phyloP scores from a whole-genome alignment of 2,888 invertebrate genomes.

The Rhopalosiphum nymphaeae region DNA sequence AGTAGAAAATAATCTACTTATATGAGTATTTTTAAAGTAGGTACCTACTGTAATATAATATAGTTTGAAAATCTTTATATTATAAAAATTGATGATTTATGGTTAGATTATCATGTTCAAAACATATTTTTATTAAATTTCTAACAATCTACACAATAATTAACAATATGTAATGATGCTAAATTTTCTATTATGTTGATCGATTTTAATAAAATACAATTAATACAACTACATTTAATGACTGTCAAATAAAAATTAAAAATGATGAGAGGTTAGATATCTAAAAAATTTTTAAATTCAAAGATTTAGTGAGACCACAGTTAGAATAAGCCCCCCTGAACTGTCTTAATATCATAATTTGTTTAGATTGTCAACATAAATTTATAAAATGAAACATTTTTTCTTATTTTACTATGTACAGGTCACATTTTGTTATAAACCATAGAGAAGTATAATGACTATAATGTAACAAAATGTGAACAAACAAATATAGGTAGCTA shows the following conservation, averaged over 20 bases:
- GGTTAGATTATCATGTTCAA: neutral
- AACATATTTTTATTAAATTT: neutral
- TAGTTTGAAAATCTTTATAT: neutral
- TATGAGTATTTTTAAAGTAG: neutral
- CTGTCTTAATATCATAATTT: neutral
- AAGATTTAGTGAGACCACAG: neutral
- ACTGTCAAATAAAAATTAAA: neutral
- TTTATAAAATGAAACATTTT: neutral
- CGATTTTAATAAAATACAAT: neutral
- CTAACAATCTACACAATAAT: neutral
- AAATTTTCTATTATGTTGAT: neutral
- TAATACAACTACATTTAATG: neutral
- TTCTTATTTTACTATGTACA: neutral
- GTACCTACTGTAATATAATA: neutral
- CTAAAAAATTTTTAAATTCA: neutral
- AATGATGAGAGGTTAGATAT: neutral
- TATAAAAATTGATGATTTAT: neutral
- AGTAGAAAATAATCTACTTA: slow-evolving; percentile 32
- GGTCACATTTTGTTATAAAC: neutral
- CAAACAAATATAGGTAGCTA: too few relatives aligned
- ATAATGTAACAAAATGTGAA: too few relatives aligned
- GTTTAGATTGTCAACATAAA: neutral
- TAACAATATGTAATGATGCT: neutral
- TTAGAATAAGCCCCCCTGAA: neutral
- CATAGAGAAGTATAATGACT: too few relatives aligned